Evolutionary conservation across 2,888 invertebrate genomes (phyloP).

Genomic region (Synanthedon andrenaeformis): DNA sequence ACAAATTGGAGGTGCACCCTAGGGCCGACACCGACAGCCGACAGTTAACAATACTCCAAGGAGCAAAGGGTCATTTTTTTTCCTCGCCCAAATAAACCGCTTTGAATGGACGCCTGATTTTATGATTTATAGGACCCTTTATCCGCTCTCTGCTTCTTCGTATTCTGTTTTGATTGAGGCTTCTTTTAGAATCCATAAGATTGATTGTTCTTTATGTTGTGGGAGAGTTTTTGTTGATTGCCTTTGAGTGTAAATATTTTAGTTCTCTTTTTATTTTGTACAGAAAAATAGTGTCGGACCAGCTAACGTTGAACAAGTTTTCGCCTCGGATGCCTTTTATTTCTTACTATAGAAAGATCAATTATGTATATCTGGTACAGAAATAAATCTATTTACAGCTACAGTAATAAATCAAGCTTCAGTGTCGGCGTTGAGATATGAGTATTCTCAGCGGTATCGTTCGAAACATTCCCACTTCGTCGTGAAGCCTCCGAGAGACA

Average conservation of each 20-base stretch:
- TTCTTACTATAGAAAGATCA: background rate
- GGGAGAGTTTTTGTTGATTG: constrained; percentile 62
- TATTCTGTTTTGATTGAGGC: constrained; percentile 68
- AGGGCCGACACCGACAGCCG: constrained; percentile 23
- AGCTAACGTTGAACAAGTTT: background rate
- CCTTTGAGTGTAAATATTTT: constrained; percentile 57
- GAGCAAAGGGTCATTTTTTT: constrained; percentile 55
- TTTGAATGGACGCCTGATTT: constrained; percentile 64
- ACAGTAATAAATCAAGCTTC: constrained; percentile 2
- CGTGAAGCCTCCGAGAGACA: constrained; percentile 27
- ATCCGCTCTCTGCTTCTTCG: constrained; percentile 54
- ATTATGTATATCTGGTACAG: background rate
- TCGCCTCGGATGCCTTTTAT: background rate
- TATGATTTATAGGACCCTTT: constrained; percentile 67
- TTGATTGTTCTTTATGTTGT: constrained; percentile 65
- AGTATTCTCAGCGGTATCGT: constrained; percentile 20
- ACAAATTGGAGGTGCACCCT: constrained; percentile 63
- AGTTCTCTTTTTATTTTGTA: constrained; percentile 33
- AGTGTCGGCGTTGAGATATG: constrained; percentile 21
- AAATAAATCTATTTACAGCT: background rate
- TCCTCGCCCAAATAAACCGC: constrained; percentile 50
- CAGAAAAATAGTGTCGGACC: constrained; percentile 11
- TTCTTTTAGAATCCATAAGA: constrained; percentile 60
- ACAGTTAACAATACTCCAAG: constrained; percentile 39
- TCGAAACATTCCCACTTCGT: constrained; percentile 5